Evolutionary conservation across 2,888 invertebrate genomes (phyloP), one percentile per base, ranked within the genome.

Genomic region (Pseudococcus viburni): DNA sequence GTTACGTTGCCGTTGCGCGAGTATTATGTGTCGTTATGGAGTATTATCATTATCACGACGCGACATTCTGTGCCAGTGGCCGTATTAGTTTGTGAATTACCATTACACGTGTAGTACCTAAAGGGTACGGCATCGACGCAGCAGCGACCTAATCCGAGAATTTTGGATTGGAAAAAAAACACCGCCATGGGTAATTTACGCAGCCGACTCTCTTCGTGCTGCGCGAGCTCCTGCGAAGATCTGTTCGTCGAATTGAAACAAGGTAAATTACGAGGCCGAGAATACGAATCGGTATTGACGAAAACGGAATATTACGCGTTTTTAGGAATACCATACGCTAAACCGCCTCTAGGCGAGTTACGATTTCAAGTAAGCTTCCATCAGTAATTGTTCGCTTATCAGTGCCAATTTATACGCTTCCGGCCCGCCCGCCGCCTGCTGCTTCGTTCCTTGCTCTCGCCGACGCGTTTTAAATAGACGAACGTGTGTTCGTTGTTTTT

Each of bases 261-360:
- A 89, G 89, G 89, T 17, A 64, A 51, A 51, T 68, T 89, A 26
- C 84, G 85, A 89, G 89, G 89, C 19, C 12, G 42, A 19, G 12
- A 64, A 12, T 77, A 51, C 42, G 83, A 89, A 22, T 88, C 89
- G 22, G 88, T n/a, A 51, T 33, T 51, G n/a, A 88, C 85, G 39
- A 88, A 86, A 46, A 89, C 88, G 19, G 85, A 83, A 33, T 89
- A 77, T 46, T 73, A 73, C 42, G 80, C 85, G 39, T 89, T 89
- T 89, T 39, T 89, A 68, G 89, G 89, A 15, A 59, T 89, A 68
- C 89, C 89, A 0, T 89, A 85, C 77, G 89, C 89, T 46, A 89
- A 68, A 55, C 89, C 89, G n/a, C 89, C 89, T 19, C 11, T 88
- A n/a, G 64, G 85, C 22, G 46, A 89, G 17, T 88, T 89, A 55